These are phyloP conservation scores for Polyergus mexicanus DNA, from an alignment of 1,140 invertebrate genomes.

Conservation along the genomic window DNA sequence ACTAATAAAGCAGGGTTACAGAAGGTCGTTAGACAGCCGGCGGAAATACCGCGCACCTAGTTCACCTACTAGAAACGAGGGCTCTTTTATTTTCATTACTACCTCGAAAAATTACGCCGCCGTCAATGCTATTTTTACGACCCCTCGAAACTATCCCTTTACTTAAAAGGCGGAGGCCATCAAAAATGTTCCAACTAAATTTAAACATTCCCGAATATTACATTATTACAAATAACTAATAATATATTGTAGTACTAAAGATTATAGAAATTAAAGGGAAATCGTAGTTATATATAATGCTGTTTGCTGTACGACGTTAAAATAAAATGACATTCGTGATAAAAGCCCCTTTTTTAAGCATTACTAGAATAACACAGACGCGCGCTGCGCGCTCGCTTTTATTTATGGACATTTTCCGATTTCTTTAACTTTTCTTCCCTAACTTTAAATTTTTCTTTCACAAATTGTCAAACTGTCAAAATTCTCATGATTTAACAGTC, in stretches of 20 bases:
- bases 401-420: no score
- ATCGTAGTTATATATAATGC: neutral
- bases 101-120: slow-evolving; percentile 52
- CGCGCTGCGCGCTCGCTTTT: no score
- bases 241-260: no score
- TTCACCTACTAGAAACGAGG: slow-evolving; percentile 26
- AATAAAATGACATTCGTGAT: neutral
- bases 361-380: no score
- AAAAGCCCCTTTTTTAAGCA: neutral
- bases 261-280: neutral
- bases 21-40: slow-evolving; percentile 53
- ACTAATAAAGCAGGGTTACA: slow-evolving; percentile 71
- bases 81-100: slow-evolving; percentile 58
- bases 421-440: no score
- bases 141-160: slow-evolving; percentile 17
- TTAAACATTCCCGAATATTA: neutral
- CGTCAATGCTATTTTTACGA: slow-evolving; percentile 52
- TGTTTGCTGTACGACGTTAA: neutral
- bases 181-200: neutral
- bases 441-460: no score
- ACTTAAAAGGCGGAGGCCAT: neutral
- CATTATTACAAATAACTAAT: neutral
- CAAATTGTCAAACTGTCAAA: no score
- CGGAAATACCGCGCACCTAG: slow-evolving; percentile 30
- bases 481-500: no score